Base-by-base conservation (phyloP, 1,140 invertebrate species). In the Papilio helenus region DNA sequence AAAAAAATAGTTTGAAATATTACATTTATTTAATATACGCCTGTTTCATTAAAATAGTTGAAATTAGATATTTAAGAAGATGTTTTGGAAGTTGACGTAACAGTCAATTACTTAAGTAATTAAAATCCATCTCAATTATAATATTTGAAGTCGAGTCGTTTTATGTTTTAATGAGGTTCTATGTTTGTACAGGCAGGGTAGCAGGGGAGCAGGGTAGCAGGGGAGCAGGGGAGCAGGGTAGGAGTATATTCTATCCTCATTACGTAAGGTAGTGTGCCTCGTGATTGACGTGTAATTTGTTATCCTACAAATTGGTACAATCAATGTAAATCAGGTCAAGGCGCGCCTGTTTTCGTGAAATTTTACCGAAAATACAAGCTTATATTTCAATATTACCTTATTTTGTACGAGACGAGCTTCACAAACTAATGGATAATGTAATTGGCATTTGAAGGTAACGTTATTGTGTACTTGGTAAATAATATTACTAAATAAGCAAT, bases 281-380 rank as follows among this genome's bases (percentile, higher is more conserved):
- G 73, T 58, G 49, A 76, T 76, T 58, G 73, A 76, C 73, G 73
- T 55, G 49, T 65, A 77, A 77, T 77, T 77, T 44, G 23, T 77
- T 77, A 76, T 77, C 55, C 76, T 42, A 16, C 10, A 74, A 46
- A 49, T 44, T 44, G 20, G 12, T 74, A 49, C 14, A 74, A 74
- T 74, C 72, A 49, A 74, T 74, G 39, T 44, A 74, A 74, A 74
- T 74, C 20, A 74, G 72, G 72, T 74, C 44, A 74, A 42, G 68
- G 71, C 29, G 71, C 29, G 71, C 29, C 71, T 44, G 71, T 39
- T 72, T 68, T 29, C 61, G 26, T 7, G 26, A 14, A 68, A 68
- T 16, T 68, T 68, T 34, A 16, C 12, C 26, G 14, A 68, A 68
- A 68, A 68, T 29, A 29, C 29, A 29, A 68, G 61, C 26, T 55